Evolutionary conservation across 2,888 invertebrate genomes (phyloP).

Genomic region (Epinotia bilunana): DNA sequence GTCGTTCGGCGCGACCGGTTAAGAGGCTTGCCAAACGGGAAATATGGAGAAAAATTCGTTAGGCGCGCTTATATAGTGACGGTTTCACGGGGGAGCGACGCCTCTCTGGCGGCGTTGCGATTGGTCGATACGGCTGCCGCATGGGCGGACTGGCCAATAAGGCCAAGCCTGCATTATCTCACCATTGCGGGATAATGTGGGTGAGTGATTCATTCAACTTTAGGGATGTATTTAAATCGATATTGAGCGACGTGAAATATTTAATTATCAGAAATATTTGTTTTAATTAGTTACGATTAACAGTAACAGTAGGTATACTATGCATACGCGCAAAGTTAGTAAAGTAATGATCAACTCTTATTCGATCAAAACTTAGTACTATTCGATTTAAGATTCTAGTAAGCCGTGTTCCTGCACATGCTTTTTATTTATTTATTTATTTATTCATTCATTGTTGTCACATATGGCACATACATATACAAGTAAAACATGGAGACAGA

Average conservation of each 20-base stretch:
- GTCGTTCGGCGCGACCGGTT: slow-evolving; percentile 86
- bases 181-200: slow-evolving; percentile 82
- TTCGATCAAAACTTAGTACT: too few species aligned
- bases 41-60: slow-evolving; percentile 77
- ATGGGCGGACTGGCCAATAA: slow-evolving; percentile 78
- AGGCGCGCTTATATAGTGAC: slow-evolving; percentile 83
- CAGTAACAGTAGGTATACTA: too few species aligned
- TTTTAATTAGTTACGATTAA: too few species aligned
- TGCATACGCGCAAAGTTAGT: too few species aligned
- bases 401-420: too few species aligned
- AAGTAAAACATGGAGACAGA: too few species aligned
- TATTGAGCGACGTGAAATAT: slow-evolving; percentile 42
- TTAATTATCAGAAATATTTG: too few species aligned
- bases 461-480: too few species aligned
- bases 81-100: slow-evolving; percentile 80
- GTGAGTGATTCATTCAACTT: slow-evolving; percentile 62
- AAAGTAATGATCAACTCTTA: too few species aligned
- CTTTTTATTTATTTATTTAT: too few species aligned
- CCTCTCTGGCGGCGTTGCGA: slow-evolving; percentile 67
- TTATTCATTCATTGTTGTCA: too few species aligned
- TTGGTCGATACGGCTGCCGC: slow-evolving; percentile 79
- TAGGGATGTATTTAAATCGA: slow-evolving; percentile 46
- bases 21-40: slow-evolving; percentile 89
- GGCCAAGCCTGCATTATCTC: slow-evolving; percentile 75
- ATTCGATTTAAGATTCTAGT: too few species aligned